Evolutionary conservation across 64 coral and sea anemone genomes (phyloP).

Genomic region (Catalaphyllia jardinei): DNA sequence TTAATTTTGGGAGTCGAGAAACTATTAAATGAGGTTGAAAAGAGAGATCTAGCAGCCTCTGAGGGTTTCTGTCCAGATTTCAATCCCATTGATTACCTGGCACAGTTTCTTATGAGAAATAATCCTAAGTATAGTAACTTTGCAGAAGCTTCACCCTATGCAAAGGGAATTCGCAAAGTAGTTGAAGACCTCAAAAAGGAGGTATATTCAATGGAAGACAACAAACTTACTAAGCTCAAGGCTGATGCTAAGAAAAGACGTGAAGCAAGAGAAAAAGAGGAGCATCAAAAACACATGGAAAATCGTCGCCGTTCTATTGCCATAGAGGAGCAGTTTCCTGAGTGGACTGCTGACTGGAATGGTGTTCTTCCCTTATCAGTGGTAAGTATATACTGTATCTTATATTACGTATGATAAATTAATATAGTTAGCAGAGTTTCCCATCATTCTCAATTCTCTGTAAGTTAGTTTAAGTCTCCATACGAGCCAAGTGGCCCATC

Average conservation of each 20-base stretch:
- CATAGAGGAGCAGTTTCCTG: conserved; percentile 86
- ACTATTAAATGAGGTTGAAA: conserved; percentile 81
- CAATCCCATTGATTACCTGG: conserved; percentile 95
- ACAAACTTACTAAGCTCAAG: conserved; percentile 86
- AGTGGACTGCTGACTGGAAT: conserved; percentile 90
- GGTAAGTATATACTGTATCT: conserved; percentile 69
- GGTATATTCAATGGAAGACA: conserved; percentile 86
- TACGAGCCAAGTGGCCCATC: too few relatives aligned
- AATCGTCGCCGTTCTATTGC: conserved; percentile 69
- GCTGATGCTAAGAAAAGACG: conserved; percentile 71
- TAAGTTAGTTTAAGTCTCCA: too few relatives aligned
- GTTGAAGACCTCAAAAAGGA: conserved; percentile 87
- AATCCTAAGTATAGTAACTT: conserved; percentile 97
- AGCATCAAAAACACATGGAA: conserved; percentile 68
- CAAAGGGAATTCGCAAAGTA: conserved; percentile 90
- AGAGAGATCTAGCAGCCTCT: conserved; percentile 70
- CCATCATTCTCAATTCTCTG: too few relatives aligned
- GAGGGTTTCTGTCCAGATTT: conserved; percentile 87
- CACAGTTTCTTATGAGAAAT: conserved; percentile 95
- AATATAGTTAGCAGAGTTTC: too few relatives aligned
- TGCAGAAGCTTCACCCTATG: conserved; percentile 90
- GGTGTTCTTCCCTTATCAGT: conserved; percentile 79
- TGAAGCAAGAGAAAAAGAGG: conserved; percentile 71
- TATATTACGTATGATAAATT: too few relatives aligned
- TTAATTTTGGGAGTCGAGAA: conserved; percentile 97